Base-by-base conservation (phyloP, 2,113 vertebrate genomes). In the Calidris pygmaea region DNA sequence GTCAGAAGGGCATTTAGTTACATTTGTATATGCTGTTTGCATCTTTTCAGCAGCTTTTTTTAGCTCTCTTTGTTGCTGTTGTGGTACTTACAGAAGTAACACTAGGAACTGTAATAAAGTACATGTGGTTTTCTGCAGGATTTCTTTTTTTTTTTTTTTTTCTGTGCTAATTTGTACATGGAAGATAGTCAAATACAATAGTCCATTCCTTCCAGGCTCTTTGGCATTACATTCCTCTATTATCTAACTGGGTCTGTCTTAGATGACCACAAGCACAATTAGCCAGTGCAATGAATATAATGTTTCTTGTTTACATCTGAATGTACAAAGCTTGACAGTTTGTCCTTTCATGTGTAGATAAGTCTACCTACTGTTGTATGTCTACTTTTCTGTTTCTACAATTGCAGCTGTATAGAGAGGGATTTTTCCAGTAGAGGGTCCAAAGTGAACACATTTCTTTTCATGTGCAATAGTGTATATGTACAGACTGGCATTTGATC, bases 181-280 rank as follows among this genome's bases (percentile, higher is more conserved):
- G 97, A 98, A 98, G 97, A 96, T 93, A 96, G 95, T 97, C 95
- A 97, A 97, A 97, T 90, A 98, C 95, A 98, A 97, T 97, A 97
- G 96, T 77, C 73, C 71, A 35, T 97, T 97, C 91, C 97, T 91
- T 97, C 87, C 92, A 83, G 85, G 79, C 79, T 59, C 87, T 97
- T 95, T 97, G 96, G 95, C 94, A 85, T 85, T 95, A 52, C 76
- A 71, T 68, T 93, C 47, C n/a, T 14, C 66, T 90, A 80, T 98
- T 98, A 96, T 98, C 96, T 97, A 63, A 85, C 84, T 94, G 71
- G 18, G 41, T 97, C 96, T 97, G 53, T 97, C 94, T 98, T 97
- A 95, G 95, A 97, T 97, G 93, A 91, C 39, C 70, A 95, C 72
- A 97, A 96, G 84, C 3, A 56, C 93, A 96, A 96, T 97, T 98